Percentiles rank a stretch among this genome's conserved stretches.
Conservation (phyloP, 2,113 vertebrate species). For the Nestor notabilis region DNA sequence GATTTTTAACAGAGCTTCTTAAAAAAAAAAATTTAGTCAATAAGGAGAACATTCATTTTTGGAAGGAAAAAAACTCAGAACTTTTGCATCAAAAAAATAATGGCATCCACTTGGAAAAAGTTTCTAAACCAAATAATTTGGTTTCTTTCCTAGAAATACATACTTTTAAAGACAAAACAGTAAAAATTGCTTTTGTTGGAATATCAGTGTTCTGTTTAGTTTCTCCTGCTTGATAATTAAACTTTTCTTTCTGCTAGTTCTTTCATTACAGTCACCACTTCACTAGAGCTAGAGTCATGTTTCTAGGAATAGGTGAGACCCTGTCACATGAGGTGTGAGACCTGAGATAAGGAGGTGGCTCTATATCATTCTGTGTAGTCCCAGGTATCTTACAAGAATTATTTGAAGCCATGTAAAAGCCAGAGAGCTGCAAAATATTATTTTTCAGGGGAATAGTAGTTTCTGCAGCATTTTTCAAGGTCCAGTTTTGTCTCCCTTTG, state of each 20-base stretch:
- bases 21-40: not conserved
- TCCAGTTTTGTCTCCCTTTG: not conserved
- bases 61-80: not conserved
- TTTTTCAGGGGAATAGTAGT: not conserved
- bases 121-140: not conserved
- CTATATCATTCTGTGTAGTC: not conserved
- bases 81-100: not conserved
- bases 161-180: not conserved
- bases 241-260: not conserved
- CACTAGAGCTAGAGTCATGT: not conserved
- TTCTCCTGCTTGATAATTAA: not conserved
- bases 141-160: not conserved
- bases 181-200: not conserved
- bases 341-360: not conserved
- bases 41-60: not conserved
- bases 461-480: not conserved
- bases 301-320: not conserved
- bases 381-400: not conserved
- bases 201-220: not conserved
- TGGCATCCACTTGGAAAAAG: not conserved
- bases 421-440: not conserved
- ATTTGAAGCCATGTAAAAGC: not conserved
- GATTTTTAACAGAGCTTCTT: not conserved
- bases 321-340: not conserved
- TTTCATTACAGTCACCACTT: not conserved